Conservation (phyloP, 2,113 vertebrate species). For the Calyptommatus sinebrachiatus region DNA sequence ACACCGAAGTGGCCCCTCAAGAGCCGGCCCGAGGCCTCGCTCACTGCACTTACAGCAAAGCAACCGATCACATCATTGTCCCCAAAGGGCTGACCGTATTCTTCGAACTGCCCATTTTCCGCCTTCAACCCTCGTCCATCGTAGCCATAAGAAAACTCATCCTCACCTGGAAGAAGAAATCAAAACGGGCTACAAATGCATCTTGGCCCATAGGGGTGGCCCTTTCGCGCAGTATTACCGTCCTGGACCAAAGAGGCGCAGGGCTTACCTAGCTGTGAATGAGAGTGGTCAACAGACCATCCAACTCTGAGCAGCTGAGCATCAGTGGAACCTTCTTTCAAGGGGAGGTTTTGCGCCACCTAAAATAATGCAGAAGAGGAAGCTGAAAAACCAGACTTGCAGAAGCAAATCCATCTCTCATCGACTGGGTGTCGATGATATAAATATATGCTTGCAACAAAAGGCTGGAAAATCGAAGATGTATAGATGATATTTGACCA, state of each 20-base stretch:
- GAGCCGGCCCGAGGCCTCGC: neutral
- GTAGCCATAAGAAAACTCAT: conserved; percentile 82
- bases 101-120: conserved; percentile 74
- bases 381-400: neutral
- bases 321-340: conserved; percentile 63
- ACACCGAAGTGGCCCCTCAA: neutral
- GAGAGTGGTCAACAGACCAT: conserved; percentile 78
- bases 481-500: too few relatives aligned
- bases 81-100: conserved; percentile 81
- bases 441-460: too few relatives aligned
- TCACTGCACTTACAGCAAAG: conserved; percentile 77
- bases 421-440: neutral
- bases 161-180: conserved; percentile 73
- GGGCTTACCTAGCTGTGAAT: conserved; percentile 81
- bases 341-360: conserved; percentile 74
- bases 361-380: conserved; percentile 41
- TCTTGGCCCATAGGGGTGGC: too few relatives aligned
- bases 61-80: conserved; percentile 87
- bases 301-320: conserved; percentile 78
- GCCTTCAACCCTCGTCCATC: conserved; percentile 80
- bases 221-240: too few relatives aligned
- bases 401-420: too few relatives aligned
- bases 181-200: neutral
- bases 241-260: neutral
- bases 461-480: too few relatives aligned